Conservation (phyloP, 2,797 vertebrate genomes). For the Rousettus madagascariensis region DNA sequence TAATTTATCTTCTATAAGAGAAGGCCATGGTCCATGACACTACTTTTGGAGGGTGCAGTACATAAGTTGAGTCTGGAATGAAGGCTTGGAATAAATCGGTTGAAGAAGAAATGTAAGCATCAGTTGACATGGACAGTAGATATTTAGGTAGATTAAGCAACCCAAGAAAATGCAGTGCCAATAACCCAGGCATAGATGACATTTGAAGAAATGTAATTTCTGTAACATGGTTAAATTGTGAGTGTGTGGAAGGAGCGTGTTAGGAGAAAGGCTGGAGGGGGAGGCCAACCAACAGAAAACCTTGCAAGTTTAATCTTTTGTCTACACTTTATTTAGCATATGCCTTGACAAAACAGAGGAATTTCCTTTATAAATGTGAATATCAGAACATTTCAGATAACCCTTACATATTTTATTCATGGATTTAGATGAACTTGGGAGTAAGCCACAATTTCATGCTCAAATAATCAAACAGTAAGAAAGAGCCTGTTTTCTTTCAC, state of each 20-base stretch:
- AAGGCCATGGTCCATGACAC: background rate
- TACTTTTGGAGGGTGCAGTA: background rate
- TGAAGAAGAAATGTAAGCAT: background rate
- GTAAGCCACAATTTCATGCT: background rate
- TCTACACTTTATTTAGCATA: background rate
- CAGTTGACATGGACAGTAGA: background rate
- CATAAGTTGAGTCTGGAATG: background rate
- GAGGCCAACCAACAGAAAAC: background rate
- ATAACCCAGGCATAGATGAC: fast-evolving
- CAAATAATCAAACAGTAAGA: background rate
- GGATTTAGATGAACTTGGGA: background rate
- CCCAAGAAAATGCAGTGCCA: background rate
- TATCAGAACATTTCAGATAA: background rate
- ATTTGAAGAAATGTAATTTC: background rate
- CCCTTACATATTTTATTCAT: background rate
- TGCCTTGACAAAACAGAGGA: background rate
- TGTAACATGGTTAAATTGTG: background rate
- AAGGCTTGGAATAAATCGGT: background rate
- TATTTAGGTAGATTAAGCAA: background rate
- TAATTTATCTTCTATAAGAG: background rate
- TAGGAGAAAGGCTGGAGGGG: fast-evolving
- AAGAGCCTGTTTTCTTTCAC: background rate
- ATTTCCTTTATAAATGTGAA: background rate
- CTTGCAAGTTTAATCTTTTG: background rate
- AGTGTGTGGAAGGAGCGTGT: background rate